Conservation (phyloP, 1,140 invertebrate genomes). For the Eurosta solidaginis region DNA sequence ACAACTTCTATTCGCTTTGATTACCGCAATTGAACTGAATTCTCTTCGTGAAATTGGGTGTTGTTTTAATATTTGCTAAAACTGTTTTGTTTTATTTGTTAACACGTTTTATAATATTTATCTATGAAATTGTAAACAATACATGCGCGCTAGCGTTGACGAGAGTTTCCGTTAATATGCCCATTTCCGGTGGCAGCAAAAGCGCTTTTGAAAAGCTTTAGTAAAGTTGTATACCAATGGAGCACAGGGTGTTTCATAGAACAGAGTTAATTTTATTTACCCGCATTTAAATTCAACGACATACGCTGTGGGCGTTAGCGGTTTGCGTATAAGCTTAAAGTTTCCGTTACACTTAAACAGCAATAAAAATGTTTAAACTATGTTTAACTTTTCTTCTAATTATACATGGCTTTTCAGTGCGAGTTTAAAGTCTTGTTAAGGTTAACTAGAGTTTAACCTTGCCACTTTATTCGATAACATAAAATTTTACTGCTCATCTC, state of each 20-base stretch:
- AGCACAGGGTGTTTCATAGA: background rate
- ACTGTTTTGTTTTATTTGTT: background rate
- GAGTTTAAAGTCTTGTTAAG: too few species aligned
- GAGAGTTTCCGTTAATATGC: background rate
- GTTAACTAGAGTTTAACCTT: too few species aligned
- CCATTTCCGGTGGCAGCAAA: background rate
- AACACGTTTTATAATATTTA: background rate
- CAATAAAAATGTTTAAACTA: too few species aligned
- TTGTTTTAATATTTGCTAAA: background rate
- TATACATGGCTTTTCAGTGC: too few species aligned
- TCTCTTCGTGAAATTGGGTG: background rate
- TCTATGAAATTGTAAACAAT: background rate
- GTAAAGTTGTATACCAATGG: background rate
- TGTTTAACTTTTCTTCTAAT: too few species aligned
- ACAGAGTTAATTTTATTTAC: too few species aligned
- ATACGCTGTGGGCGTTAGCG: too few species aligned
- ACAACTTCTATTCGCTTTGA: background rate
- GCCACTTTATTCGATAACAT: too few species aligned
- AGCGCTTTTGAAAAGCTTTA: background rate
- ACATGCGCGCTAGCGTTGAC: background rate
- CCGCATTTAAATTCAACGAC: too few species aligned
- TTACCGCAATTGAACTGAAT: constrained; percentile 5
- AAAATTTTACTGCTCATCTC: too few species aligned
- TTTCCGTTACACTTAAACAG: too few species aligned
- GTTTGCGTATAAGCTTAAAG: too few species aligned